phyloP scores from a whole-genome alignment of 1,140 invertebrate species.

The Brachionus asplanchnoidis region DNA sequence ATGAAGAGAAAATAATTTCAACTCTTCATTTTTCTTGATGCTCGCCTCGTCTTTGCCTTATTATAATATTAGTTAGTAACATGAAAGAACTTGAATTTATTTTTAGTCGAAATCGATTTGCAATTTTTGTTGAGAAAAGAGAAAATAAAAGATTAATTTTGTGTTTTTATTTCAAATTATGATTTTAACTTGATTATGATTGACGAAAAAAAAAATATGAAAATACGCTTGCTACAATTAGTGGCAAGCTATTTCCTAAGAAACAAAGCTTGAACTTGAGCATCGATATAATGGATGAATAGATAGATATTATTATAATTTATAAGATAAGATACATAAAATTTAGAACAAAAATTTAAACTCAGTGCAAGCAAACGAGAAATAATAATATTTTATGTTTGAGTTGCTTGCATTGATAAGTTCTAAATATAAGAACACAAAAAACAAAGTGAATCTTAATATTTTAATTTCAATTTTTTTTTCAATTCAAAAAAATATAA shows the following conservation, averaged over 20 bases:
- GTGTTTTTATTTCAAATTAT: constrained; percentile 25
- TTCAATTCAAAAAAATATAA: neutral
- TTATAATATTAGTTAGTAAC: constrained; percentile 26
- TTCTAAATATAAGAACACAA: neutral
- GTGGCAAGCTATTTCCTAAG: neutral
- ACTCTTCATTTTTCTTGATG: neutral
- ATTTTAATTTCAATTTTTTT: constrained; percentile 8
- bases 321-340: constrained; percentile 27
- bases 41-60: constrained; percentile 7
- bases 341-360: neutral
- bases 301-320: constrained; percentile 17
- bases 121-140: neutral
- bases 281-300: neutral
- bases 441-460: constrained; percentile 16
- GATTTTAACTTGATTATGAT: constrained; percentile 23
- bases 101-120: constrained; percentile 24
- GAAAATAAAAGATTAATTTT: neutral
- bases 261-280: neutral
- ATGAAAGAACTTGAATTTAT: neutral
- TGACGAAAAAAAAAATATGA: neutral
- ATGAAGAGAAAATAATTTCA: constrained; percentile 13
- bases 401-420: constrained; percentile 20
- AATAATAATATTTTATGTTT: constrained; percentile 29
- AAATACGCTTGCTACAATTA: neutral
- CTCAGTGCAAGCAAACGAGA: neutral